Percentiles rank a stretch among this genome's conserved stretches.
Evolutionary conservation across 2,888 invertebrate species (phyloP).

Genomic region (Cordilura impudica): DNA sequence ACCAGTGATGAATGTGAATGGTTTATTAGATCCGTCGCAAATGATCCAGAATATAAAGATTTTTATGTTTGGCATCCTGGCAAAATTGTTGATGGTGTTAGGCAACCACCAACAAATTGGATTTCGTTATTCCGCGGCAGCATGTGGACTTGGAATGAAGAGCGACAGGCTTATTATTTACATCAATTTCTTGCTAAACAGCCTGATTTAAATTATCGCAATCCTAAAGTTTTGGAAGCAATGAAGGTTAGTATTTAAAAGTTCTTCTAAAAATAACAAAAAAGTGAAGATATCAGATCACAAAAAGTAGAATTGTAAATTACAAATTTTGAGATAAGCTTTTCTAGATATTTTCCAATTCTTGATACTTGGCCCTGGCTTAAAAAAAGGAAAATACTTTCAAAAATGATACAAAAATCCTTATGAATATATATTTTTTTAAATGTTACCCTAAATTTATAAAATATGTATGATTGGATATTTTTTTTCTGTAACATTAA

Average conservation of each 20-base stretch:
- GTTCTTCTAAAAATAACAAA: no score
- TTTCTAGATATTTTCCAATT: no score
- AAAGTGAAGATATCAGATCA: no score
- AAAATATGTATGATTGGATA: no score
- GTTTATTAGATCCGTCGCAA: conserved; percentile 85
- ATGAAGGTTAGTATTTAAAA: conserved; percentile 80
- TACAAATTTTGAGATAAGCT: no score
- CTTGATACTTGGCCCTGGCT: no score
- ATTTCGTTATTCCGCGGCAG: conserved; percentile 79
- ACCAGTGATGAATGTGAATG: conserved; percentile 88
- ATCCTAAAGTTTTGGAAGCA: conserved; percentile 78
- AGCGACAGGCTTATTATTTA: conserved; percentile 81
- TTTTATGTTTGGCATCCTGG: conserved; percentile 86
- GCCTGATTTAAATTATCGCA: conserved; percentile 84
- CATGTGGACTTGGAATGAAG: conserved; percentile 82
- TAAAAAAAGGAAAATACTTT: no score
- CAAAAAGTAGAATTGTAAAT: no score
- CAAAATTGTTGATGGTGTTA: conserved; percentile 71
- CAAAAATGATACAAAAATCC: no score
- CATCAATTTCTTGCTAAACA: conserved; percentile 82
- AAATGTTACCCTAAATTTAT: no score
- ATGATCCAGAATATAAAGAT: conserved; percentile 82
- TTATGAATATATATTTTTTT: no score
- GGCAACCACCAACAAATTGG: conserved; percentile 79
- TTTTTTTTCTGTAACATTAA: no score